These are phyloP conservation scores for Babyrousa celebensis DNA, from an alignment of 2,797 vertebrate genomes.

Conservation along the genomic window DNA sequence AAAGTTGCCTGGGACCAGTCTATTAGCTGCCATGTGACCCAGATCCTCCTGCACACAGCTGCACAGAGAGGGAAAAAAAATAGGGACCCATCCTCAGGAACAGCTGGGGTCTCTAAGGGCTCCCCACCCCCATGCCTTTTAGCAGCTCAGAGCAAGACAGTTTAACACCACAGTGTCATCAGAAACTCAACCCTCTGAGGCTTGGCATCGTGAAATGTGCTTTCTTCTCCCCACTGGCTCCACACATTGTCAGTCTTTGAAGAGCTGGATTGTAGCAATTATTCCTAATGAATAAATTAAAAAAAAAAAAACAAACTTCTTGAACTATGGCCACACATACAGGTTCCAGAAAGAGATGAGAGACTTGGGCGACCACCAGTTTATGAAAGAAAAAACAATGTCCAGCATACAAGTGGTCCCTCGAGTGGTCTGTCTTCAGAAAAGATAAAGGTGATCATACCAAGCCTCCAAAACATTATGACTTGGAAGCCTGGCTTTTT, in stretches of 20 bases:
- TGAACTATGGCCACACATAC: not conserved
- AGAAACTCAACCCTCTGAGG: fast-evolving
- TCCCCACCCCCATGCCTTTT: not conserved
- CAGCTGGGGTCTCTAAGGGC: slow-evolving; percentile 26
- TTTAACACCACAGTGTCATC: fast-evolving
- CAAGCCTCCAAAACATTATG: not conserved
- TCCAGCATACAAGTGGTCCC: not conserved
- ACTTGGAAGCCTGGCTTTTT: not conserved
- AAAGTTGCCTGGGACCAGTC: slow-evolving; percentile 74
- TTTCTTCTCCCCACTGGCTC: not conserved
- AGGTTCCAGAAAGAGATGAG: slow-evolving; percentile 51
- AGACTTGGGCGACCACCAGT: not conserved
- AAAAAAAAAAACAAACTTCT: not conserved
- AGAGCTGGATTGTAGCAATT: slow-evolving; percentile 67
- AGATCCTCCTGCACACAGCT: slow-evolving; percentile 7
- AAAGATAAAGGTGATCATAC: not conserved
- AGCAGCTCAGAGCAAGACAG: not conserved
- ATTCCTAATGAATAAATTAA: slow-evolving; percentile 67
- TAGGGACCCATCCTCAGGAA: not conserved
- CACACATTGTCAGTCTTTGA: slow-evolving; percentile 58
- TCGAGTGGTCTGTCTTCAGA: not conserved
- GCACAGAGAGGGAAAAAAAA: not conserved
- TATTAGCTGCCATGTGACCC: not conserved
- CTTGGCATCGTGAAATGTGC: not conserved
- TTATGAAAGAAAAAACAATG: not conserved